Evolutionary conservation across 2,113 vertebrate species (phyloP).

Genomic region (Ceratotherium simum): DNA sequence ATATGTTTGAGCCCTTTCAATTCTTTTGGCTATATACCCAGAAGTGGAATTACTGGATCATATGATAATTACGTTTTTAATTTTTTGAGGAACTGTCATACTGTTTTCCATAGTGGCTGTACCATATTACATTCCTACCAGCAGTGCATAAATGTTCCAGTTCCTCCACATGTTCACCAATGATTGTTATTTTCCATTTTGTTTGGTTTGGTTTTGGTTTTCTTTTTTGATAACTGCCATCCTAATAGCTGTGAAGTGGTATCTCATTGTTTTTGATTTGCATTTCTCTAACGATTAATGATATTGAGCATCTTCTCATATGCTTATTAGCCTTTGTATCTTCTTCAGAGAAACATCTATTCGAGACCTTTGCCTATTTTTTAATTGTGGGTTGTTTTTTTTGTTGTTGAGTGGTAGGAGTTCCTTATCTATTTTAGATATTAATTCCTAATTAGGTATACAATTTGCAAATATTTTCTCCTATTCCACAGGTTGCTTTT

Average conservation of each 20-base stretch:
- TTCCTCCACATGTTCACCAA: not conserved
- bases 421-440: not conserved
- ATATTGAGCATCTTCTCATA: not conserved
- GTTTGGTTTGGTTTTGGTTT: not conserved
- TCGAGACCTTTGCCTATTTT: not conserved
- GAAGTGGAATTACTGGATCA: not conserved
- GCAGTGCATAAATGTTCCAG: not conserved
- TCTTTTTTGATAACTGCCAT: not conserved
- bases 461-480: not conserved
- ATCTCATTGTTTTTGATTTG: not conserved
- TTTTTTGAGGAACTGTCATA: not conserved
- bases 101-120: not conserved
- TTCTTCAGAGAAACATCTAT: not conserved
- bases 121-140: not conserved
- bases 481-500: not conserved
- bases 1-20: not conserved
- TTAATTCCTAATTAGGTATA: not conserved
- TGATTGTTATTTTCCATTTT: not conserved
- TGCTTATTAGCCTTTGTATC: not conserved
- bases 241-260: not conserved
- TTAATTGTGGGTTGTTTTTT: accelerated
- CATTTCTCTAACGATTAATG: not conserved
- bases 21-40: not conserved
- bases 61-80: not conserved
- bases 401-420: not conserved